Conservation (phyloP, 2,888 invertebrate species). For the Athetis lepigone region DNA sequence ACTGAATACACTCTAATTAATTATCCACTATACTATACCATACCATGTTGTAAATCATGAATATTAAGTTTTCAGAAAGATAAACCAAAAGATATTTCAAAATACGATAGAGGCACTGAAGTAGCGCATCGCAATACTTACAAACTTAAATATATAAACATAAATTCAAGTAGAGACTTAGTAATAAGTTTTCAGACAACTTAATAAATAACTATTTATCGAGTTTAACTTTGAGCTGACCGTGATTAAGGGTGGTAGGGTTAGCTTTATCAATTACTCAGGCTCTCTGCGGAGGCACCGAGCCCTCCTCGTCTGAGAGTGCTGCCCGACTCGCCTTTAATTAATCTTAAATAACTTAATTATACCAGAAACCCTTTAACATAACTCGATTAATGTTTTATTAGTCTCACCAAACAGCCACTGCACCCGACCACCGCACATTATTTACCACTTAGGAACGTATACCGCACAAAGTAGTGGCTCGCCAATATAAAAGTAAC, state of each 20-base stretch:
- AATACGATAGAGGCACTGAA: slow-evolving; percentile 6
- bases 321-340: slow-evolving; percentile 73
- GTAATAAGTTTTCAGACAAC: slow-evolving; percentile 73
- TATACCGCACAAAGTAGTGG: slow-evolving; percentile 22
- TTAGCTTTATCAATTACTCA: slow-evolving; percentile 86
- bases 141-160: slow-evolving; percentile 44
- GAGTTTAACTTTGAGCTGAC: slow-evolving; percentile 76
- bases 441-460: slow-evolving; percentile 32
- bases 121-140: slow-evolving; percentile 19
- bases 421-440: slow-evolving; percentile 24
- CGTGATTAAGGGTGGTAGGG: slow-evolving; percentile 80
- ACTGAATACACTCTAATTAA: slow-evolving; percentile 44
- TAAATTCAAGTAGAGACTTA: slow-evolving; percentile 53
- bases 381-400: slow-evolving; percentile 63
- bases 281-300: slow-evolving; percentile 72
- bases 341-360: slow-evolving; percentile 85
- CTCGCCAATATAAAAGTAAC: slow-evolving; percentile 59
- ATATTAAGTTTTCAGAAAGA: slow-evolving; percentile 25
- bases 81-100: slow-evolving; percentile 17
- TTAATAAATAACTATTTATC: slow-evolving; percentile 78
- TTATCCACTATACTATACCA: slow-evolving; percentile 6
- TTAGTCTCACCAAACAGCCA: slow-evolving; percentile 49
- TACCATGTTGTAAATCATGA: slow-evolving; percentile 32
- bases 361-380: slow-evolving; percentile 73
- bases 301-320: slow-evolving; percentile 66